A percentile compares a stretch with the other conserved stretches of the same genome.
These are phyloP conservation scores for Eubasilissa splendida DNA, from an alignment of 2,888 invertebrate genomes.

Conservation along the genomic window DNA sequence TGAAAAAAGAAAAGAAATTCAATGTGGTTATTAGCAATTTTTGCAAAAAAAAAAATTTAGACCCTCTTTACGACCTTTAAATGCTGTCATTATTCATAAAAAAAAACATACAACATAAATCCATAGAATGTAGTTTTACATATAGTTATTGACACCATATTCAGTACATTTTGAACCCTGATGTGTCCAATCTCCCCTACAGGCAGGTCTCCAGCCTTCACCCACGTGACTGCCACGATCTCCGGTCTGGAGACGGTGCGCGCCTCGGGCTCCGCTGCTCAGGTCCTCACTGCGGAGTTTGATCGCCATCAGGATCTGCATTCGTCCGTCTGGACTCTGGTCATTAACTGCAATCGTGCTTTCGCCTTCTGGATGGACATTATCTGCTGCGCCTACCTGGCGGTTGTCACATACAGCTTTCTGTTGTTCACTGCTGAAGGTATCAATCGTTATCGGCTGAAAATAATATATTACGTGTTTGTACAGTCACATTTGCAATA, in stretches of 20 bases:
- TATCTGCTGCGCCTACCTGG: slow-evolving; percentile 72
- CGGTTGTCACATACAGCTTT: slow-evolving; percentile 79
- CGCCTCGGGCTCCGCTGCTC: slow-evolving; percentile 77
- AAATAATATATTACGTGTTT: no score
- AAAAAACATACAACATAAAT: no score
- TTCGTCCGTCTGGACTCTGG: slow-evolving; percentile 76
- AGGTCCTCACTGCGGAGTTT: slow-evolving; percentile 79
- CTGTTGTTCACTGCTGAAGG: slow-evolving; percentile 68
- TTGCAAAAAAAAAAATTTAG: no score
- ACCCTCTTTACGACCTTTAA: no score
- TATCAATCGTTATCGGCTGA: not conserved
- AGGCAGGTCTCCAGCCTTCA: slow-evolving; percentile 89
- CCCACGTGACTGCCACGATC: slow-evolving; percentile 86
- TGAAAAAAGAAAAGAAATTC: no score
- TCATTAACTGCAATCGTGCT: slow-evolving; percentile 68
- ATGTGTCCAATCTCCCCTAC: not conserved
- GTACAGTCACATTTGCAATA: no score
- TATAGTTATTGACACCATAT: no score
- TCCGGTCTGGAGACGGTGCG: slow-evolving; percentile 88
- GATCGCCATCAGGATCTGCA: slow-evolving; percentile 78
- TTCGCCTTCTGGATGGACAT: slow-evolving; percentile 75
- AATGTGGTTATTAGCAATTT: no score
- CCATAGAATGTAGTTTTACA: no score
- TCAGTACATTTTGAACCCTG: no score
- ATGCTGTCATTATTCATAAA: no score